Evolutionary conservation across 2,797 vertebrate genomes (phyloP).

Genomic region (Chelmon rostratus): DNA sequence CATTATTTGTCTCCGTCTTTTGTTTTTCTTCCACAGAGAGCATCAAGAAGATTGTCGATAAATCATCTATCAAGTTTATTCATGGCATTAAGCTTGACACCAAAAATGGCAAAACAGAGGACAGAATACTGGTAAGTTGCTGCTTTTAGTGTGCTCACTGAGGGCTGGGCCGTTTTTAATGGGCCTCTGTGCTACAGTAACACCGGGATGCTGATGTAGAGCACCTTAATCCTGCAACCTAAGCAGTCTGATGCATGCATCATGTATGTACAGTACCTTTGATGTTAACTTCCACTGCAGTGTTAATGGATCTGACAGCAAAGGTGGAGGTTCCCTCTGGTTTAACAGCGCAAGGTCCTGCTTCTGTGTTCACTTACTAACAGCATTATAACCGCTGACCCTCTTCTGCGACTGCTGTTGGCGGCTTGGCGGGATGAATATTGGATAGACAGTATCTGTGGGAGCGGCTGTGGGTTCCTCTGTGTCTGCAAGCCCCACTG

Average conservation of each 20-base stretch:
- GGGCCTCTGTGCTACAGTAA: conserved; percentile 19
- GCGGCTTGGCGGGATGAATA: conserved; percentile 54
- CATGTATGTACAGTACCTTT: conserved; percentile 56
- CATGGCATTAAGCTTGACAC: conserved; percentile 90
- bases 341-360: conserved; percentile 35
- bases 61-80: conserved; percentile 88
- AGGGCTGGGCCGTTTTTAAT: conserved; percentile 12
- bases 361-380: conserved; percentile 32
- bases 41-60: conserved; percentile 90
- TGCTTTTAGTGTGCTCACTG: conserved; percentile 19
- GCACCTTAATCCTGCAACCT: conserved; percentile 31
- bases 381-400: conserved; percentile 23
- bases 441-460: conserved; percentile 58
- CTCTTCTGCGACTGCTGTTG: conserved; percentile 35
- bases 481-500: conserved; percentile 48
- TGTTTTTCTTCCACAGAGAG: conserved; percentile 85
- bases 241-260: conserved; percentile 44
- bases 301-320: conserved; percentile 35
- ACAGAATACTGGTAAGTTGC: conserved; percentile 90
- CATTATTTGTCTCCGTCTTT: neutral
- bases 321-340: conserved; percentile 17
- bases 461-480: conserved; percentile 47
- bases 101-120: conserved; percentile 91
- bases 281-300: conserved; percentile 34
- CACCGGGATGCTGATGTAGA: conserved; percentile 31